Evolutionary conservation across 2,113 vertebrate genomes (phyloP).

Genomic region (Pomatostomus ruficeps): DNA sequence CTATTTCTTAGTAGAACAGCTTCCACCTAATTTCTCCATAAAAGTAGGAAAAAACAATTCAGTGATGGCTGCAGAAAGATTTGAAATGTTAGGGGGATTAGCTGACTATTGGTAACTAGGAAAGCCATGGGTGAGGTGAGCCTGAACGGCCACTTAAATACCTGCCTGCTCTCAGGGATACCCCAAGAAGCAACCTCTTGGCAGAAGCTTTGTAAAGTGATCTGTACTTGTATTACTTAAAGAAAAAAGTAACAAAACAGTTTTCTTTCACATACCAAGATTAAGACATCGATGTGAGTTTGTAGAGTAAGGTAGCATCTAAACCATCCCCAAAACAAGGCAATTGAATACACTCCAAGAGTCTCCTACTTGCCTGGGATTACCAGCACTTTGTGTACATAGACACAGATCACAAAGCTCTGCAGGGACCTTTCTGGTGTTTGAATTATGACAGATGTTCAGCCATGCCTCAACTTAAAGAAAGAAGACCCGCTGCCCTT

Average conservation of each 20-base stretch:
- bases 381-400: rapidly evolving
- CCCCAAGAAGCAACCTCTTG: background rate
- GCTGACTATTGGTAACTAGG: background rate
- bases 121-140: background rate
- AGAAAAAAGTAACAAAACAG: background rate
- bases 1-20: background rate
- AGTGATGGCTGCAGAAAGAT: background rate
- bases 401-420: background rate
- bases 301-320: background rate
- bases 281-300: background rate
- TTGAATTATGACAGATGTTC: background rate
- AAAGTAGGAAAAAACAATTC: background rate
- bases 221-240: background rate
- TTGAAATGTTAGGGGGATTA: background rate
- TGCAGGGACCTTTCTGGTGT: background rate
- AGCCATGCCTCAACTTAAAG: background rate
- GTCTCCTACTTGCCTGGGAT: rapidly evolving
- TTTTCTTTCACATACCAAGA: background rate
- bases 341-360: background rate
- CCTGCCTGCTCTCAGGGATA: background rate
- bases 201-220: background rate
- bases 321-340: background rate
- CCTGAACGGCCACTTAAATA: background rate
- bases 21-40: background rate
- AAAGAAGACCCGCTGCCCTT: background rate